A percentile compares a stretch with the other conserved stretches of the same genome.
phyloP scores from a whole-genome alignment of 2,113 vertebrate species.

The Ascaphus truei region DNA sequence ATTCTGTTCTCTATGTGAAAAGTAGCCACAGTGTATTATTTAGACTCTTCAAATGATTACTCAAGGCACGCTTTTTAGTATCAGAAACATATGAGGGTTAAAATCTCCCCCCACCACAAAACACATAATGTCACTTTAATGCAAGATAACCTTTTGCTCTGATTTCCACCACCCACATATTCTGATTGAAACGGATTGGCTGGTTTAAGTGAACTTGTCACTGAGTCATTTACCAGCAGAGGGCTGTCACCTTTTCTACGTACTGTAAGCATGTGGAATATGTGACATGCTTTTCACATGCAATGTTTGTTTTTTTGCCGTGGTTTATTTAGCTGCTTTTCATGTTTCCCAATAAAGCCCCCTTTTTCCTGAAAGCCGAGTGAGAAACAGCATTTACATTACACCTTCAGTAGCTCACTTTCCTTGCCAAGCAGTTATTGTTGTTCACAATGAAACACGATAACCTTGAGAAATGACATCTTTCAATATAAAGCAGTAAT shows the following conservation, averaged over 20 bases:
- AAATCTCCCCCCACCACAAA: not conserved
- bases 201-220: not conserved
- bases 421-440: too few relatives aligned
- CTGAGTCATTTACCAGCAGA: constrained; percentile 35
- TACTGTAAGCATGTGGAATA: not conserved
- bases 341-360: too few relatives aligned
- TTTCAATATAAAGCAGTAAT: too few relatives aligned
- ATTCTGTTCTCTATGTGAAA: too few relatives aligned
- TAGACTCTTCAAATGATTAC: too few relatives aligned
- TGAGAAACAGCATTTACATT: too few relatives aligned
- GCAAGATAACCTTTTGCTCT: not conserved
- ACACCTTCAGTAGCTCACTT: too few relatives aligned
- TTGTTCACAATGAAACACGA: too few relatives aligned
- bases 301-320: not conserved
- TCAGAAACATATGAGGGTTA: not conserved
- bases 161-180: constrained; percentile 9
- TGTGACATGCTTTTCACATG: constrained; percentile 11
- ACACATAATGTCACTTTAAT: not conserved
- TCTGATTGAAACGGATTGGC: not conserved
- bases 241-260: constrained; percentile 20
- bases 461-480: too few relatives aligned
- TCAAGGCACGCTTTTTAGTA: not conserved
- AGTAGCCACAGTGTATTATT: too few relatives aligned
- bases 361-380: too few relatives aligned
- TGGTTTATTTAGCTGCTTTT: not conserved